Percentiles rank a stretch among this genome's conserved stretches.
These are phyloP conservation scores for Chymomyza fuscimana DNA, from an alignment of 2,888 invertebrate species.

Conservation along the genomic window DNA sequence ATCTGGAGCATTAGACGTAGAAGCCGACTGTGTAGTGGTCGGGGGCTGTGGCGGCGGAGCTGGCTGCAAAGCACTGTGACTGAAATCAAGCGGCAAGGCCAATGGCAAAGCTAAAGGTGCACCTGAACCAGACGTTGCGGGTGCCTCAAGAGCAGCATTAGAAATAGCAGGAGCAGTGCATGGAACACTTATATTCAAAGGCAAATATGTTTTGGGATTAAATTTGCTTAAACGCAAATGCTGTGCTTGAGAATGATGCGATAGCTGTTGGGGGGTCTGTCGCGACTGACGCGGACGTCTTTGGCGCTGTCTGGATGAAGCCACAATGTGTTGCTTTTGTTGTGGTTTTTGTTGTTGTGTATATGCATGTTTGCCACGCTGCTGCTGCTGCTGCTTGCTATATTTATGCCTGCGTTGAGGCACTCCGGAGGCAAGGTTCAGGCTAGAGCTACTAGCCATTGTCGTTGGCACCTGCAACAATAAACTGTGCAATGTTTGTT, in stretches of 20 bases:
- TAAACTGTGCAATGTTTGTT: slow-evolving; percentile 53
- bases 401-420: slow-evolving; percentile 13
- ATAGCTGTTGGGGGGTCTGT: background rate
- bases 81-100: slow-evolving; percentile 54
- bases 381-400: background rate
- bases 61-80: slow-evolving; percentile 33
- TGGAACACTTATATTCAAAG: slow-evolving; percentile 58
- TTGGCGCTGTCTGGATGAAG: background rate
- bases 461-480: slow-evolving; percentile 53
- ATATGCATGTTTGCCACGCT: background rate
- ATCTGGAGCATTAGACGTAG: background rate
- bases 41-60: background rate
- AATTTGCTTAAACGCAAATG: slow-evolving; percentile 34
- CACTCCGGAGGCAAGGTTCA: background rate
- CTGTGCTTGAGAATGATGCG: slow-evolving; percentile 24
- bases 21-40: background rate
- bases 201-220: slow-evolving; percentile 54
- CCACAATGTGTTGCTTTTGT: slow-evolving; percentile 14
- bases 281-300: background rate
- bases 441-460: slow-evolving; percentile 39
- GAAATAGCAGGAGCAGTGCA: slow-evolving; percentile 13
- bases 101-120: background rate
- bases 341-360: slow-evolving; percentile 35
- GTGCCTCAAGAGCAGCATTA: slow-evolving; percentile 6
- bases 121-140: background rate